These are phyloP conservation scores for Drosophila truncata DNA, from an alignment of 1,140 invertebrate genomes.

Conservation along the genomic window DNA sequence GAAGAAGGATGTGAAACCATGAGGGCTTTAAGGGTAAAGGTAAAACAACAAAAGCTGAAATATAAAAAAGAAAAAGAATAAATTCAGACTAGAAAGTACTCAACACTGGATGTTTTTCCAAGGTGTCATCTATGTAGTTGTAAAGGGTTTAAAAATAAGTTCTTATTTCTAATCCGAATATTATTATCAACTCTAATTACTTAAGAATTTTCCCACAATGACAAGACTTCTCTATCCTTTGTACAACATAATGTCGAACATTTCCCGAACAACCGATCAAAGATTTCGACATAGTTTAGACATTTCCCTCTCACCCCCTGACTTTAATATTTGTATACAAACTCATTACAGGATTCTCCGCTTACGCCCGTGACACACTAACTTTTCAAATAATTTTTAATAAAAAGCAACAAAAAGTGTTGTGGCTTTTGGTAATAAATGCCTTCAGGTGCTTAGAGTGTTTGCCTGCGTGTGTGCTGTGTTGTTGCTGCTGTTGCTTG, in stretches of 20 bases:
- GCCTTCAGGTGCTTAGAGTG: conserved; percentile 54
- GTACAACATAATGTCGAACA: not conserved
- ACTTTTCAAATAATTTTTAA: conserved; percentile 81
- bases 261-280: conserved; percentile 1
- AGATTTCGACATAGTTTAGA: conserved; percentile 13
- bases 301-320: not conserved
- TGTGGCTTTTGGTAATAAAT: conserved; percentile 58
- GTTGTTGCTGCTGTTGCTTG: conserved; percentile 22
- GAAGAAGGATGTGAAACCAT: conserved; percentile 5
- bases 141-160: too few species aligned
- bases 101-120: not conserved
- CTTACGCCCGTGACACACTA: conserved; percentile 37
- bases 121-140: too few species aligned
- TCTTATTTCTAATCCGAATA: not conserved
- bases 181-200: not conserved
- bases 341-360: conserved; percentile 42
- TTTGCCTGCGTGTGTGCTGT: conserved; percentile 7
- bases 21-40: not conserved
- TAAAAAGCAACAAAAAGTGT: conserved; percentile 63
- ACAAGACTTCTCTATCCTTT: not conserved
- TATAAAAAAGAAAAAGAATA: not conserved
- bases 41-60: not conserved
- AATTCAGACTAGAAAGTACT: not conserved
- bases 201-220: not conserved
- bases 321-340: conserved; percentile 34